Conservation (phyloP, 1,140 invertebrate species). For the Adelges cooleyi region DNA sequence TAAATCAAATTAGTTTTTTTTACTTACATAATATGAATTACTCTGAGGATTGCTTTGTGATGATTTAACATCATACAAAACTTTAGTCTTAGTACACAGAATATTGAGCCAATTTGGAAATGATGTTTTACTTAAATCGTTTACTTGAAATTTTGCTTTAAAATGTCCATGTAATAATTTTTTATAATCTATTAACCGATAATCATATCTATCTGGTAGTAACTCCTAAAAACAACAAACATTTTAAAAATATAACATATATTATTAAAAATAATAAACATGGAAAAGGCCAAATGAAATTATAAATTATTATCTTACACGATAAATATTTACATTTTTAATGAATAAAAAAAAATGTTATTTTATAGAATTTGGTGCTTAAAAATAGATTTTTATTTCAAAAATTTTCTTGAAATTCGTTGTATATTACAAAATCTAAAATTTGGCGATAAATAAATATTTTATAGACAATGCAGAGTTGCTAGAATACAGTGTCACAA, state of each 20-base stretch:
- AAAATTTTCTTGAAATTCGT: no score
- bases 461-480: no score
- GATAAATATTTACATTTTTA: no score
- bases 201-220: background rate
- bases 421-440: no score
- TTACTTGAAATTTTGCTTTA: background rate
- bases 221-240: background rate
- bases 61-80: background rate
- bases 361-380: no score
- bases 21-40: background rate
- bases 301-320: no score
- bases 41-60: background rate
- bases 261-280: no score
- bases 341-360: no score
- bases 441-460: no score
- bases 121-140: background rate
- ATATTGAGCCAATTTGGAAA: background rate
- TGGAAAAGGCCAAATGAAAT: no score
- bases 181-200: background rate
- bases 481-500: no score
- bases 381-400: no score
- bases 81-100: background rate
- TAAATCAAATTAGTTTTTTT: background rate
- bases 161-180: background rate
- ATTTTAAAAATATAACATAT: background rate